A percentile compares a stretch with the other conserved stretches of the same genome.
Evolutionary conservation across 2,113 vertebrate species (phyloP).

Genomic region (Leptosomus discolor): DNA sequence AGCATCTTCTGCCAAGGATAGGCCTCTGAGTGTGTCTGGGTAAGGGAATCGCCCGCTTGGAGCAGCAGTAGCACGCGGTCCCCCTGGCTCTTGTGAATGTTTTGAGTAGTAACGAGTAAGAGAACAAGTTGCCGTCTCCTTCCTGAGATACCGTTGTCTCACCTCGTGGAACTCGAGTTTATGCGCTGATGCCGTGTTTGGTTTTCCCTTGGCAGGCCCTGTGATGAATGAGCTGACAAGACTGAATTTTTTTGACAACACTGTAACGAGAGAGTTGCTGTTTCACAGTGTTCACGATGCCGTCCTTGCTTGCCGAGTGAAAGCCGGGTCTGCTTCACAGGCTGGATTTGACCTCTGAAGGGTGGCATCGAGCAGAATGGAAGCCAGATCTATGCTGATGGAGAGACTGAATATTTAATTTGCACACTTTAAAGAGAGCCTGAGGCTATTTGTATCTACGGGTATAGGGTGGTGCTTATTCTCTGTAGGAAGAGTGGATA

Average conservation of each 20-base stretch:
- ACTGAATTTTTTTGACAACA: constrained; percentile 83
- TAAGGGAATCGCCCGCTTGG: background rate
- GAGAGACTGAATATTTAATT: constrained; percentile 10
- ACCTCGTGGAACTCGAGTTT: background rate
- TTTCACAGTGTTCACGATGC: constrained; percentile 92
- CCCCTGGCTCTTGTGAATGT: background rate
- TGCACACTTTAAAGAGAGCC: constrained; percentile 42
- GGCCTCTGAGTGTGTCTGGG: background rate
- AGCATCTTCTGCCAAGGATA: background rate
- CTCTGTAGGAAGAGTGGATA: background rate
- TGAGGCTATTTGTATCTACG: background rate
- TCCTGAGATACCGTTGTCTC: background rate
- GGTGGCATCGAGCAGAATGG: background rate
- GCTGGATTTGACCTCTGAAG: background rate
- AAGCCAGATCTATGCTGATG: background rate
- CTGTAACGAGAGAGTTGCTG: constrained; percentile 72
- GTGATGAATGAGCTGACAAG: constrained; percentile 80
- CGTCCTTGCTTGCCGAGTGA: constrained; percentile 77
- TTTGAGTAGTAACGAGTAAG: background rate
- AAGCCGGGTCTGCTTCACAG: background rate
- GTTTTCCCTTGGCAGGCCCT: constrained; percentile 72
- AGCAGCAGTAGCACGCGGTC: background rate
- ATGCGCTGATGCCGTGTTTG: background rate
- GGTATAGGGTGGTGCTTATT: background rate
- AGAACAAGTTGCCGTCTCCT: background rate